Evolutionary conservation across 2,888 invertebrate genomes (phyloP).

Genomic region (Tetragonula carbonaria): DNA sequence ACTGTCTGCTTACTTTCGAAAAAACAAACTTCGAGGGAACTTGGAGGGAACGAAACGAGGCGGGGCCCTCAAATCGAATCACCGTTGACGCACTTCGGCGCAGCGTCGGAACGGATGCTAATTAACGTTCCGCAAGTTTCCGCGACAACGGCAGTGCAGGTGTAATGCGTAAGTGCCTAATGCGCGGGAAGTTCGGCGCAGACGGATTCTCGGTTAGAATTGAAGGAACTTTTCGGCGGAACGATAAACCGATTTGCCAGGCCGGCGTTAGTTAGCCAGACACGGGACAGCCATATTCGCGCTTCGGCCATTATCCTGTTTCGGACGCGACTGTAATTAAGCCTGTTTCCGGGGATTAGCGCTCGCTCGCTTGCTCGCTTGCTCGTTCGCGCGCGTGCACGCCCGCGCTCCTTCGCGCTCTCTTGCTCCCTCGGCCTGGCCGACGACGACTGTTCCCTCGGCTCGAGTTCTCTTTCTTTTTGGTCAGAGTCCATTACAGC

Average conservation of each 20-base stretch:
- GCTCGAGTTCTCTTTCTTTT: constrained; percentile 56
- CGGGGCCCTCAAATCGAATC: constrained; percentile 48
- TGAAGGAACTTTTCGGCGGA: constrained; percentile 77
- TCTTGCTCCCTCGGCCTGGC: constrained; percentile 17
- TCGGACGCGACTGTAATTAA: constrained; percentile 79
- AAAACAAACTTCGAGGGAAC: no score
- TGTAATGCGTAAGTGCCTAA: constrained; percentile 72
- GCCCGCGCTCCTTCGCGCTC: not conserved
- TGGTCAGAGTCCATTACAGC: constrained; percentile 52
- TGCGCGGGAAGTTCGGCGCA: constrained; percentile 67
- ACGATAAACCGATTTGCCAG: constrained; percentile 82
- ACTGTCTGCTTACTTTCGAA: no score
- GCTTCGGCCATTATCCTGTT: constrained; percentile 77
- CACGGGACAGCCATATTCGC: constrained; percentile 79
- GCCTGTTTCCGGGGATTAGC: constrained; percentile 79
- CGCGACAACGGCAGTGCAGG: constrained; percentile 68
- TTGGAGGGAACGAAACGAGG: not conserved
- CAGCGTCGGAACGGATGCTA: constrained; percentile 60
- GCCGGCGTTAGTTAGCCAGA: constrained; percentile 79
- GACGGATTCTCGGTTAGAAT: constrained; percentile 78
- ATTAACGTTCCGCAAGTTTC: constrained; percentile 72
- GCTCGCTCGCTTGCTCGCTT: constrained; percentile 42
- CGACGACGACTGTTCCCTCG: constrained; percentile 37
- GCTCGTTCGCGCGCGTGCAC: not conserved
- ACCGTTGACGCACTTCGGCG: constrained; percentile 54